Evolutionary conservation across 2,113 vertebrate genomes (phyloP).

Genomic region (Propithecus coquereli): DNA sequence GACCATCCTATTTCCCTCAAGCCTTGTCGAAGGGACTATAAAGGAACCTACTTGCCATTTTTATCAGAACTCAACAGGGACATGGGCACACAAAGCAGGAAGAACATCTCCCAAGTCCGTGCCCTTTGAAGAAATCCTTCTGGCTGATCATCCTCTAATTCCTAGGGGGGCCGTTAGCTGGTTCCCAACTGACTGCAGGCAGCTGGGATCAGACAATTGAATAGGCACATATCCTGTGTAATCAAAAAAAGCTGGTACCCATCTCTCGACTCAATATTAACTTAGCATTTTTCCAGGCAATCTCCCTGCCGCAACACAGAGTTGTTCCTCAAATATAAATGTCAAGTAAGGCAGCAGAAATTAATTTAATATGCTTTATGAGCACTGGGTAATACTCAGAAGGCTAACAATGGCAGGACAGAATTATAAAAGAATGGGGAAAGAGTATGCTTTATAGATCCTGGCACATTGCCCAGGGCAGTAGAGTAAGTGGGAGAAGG

Average conservation of each 20-base stretch:
- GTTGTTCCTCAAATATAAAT: slow-evolving; percentile 67
- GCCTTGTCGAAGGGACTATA: background rate
- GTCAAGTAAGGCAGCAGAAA: slow-evolving; percentile 72
- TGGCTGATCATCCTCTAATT: background rate
- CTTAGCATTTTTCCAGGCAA: slow-evolving; percentile 52
- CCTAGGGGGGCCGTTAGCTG: background rate
- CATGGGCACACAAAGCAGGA: background rate
- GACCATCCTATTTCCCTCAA: background rate
- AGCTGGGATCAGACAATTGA: background rate
- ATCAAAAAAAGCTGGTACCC: background rate
- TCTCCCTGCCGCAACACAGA: slow-evolving; percentile 36
- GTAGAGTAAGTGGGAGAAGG: slow-evolving; percentile 74
- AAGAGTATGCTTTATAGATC: slow-evolving; percentile 61
- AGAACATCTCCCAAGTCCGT: background rate
- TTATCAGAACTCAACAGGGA: slow-evolving; percentile 18
- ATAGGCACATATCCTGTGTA: background rate
- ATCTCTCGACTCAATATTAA: slow-evolving; percentile 39
- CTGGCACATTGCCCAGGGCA: slow-evolving; percentile 72
- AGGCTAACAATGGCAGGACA: slow-evolving; percentile 68
- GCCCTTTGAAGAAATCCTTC: background rate
- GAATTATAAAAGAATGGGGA: slow-evolving; percentile 72
- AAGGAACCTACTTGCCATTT: background rate
- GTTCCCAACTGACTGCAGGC: background rate
- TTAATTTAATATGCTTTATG: slow-evolving; percentile 77
- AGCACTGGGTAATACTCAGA: slow-evolving; percentile 69